Evolutionary conservation across 2,888 invertebrate genomes (phyloP), one percentile per base, ranked within the genome.

Genomic region (Thalpophila matura): DNA sequence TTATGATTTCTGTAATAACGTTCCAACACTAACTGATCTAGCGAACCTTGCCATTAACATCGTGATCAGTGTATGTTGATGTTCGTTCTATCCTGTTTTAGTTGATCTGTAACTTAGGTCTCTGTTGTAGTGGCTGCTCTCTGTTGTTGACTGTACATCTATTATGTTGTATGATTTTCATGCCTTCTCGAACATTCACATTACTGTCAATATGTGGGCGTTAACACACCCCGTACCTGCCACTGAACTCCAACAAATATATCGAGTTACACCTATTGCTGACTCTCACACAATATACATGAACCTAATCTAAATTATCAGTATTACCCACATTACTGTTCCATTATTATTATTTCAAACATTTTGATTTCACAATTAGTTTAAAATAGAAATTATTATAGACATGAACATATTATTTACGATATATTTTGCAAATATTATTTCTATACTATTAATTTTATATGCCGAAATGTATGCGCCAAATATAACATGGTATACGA

Each of bases 51-150:
- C 66, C 63, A 80, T 81, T 68, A 46, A 57, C 73, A 72, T 79
- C 77, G 81, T 81, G 87, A 88, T 89, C 90, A 87, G 87, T 89
- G 86, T 88, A 83, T 86, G 88, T 89, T 86, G 86, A 85, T 89
- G 86, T 88, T 83, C 82, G 85, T 86, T 90, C 87, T 91, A 82
- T 91, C 89, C 89, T 91, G 80, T 92, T 92, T 93, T 93, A 93
- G 92, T 93, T 93, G 81, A 84, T 90, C 88, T 89, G 88, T 91
- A 91, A 89, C 85, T 87, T 91, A 91, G 90, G 91, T 93, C 88
- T 94, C 92, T 95, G 94, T 94, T 71, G 94, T 95, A 95, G 95
- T 95, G 95, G 95, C 95, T 95, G 95, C 91, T 95, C 91, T 93
- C 92, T 95, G 95, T 95, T 95, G 95, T 95, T 91, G 91, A 92